phyloP scores from a whole-genome alignment of 2,888 invertebrate species.

The Busseola fusca region DNA sequence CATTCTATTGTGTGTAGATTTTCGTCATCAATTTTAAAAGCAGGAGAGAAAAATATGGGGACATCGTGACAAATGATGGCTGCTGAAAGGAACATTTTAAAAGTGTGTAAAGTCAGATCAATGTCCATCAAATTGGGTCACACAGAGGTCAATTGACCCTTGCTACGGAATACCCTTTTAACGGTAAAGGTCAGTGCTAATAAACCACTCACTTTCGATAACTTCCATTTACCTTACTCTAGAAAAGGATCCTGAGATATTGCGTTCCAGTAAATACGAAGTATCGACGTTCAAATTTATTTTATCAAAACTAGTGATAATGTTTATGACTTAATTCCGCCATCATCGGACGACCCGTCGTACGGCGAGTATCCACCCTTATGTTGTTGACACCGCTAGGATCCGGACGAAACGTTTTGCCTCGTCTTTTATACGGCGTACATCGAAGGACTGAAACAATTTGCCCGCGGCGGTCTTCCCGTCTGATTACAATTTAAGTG shows the following conservation, averaged over 20 bases:
- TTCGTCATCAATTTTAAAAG: neutral
- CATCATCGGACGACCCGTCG: no score
- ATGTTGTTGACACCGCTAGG: no score
- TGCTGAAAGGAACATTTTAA: neutral
- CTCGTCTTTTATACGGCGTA: no score
- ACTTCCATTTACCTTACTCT: neutral
- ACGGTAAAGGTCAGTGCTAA: constrained; percentile 4
- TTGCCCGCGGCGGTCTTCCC: no score
- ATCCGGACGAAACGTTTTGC: no score
- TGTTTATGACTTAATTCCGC: no score
- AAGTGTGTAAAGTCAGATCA: constrained; percentile 13
- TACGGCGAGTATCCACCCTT: no score
- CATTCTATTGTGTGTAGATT: neutral
- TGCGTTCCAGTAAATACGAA: neutral
- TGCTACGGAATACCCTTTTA: constrained; percentile 18
- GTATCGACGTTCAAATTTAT: neutral
- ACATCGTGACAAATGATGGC: constrained; percentile 21
- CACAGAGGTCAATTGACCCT: constrained; percentile 23
- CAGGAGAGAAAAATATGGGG: constrained; percentile 12
- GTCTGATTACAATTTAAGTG: no score
- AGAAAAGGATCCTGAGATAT: neutral
- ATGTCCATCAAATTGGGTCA: constrained; percentile 36
- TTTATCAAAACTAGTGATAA: no score
- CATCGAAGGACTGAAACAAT: no score
- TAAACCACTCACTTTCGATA: constrained; percentile 2